These are phyloP conservation scores for Alectura lathami DNA, from an alignment of 2,113 vertebrate species.

Conservation along the genomic window DNA sequence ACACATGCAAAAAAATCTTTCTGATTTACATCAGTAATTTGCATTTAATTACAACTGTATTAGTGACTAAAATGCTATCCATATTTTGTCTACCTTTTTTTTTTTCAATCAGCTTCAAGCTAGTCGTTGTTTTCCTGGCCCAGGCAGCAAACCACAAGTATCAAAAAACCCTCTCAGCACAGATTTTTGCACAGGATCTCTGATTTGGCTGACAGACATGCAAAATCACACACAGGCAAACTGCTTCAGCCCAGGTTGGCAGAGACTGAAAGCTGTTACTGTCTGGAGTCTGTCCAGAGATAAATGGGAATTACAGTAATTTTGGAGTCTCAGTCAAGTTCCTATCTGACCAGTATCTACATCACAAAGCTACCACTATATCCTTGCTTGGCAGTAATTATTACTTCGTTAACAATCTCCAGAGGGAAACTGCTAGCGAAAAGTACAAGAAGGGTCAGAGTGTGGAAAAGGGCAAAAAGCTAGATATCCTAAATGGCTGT, in stretches of 20 bases:
- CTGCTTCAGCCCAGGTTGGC: conserved; percentile 47
- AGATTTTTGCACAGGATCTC: conserved; percentile 7
- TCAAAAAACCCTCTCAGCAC: conserved; percentile 11
- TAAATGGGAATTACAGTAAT: conserved; percentile 54
- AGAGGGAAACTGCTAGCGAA: not conserved
- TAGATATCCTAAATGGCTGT: not conserved
- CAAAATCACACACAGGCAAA: not conserved
- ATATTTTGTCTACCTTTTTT: not conserved
- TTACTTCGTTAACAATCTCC: not conserved
- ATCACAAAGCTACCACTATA: conserved; percentile 51
- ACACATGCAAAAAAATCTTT: not conserved
- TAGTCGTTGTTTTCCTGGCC: not conserved
- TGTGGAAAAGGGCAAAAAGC: not conserved
- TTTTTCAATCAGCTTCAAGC: not conserved
- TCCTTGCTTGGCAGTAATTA: conserved; percentile 15
- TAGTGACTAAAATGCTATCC: not conserved
- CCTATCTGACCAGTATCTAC: conserved; percentile 41
- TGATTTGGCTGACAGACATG: conserved; percentile 37
- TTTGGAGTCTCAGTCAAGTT: conserved; percentile 32
- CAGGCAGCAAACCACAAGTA: conserved; percentile 13
- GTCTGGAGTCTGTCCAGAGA: conserved; percentile 39
- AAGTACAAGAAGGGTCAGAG: not conserved
- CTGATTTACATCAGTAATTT: not conserved
- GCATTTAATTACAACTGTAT: not conserved
- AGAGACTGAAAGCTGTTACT: conserved; percentile 42